Base-by-base conservation (phyloP, 2,113 vertebrate genomes). In the Anthoscopus minutus region DNA sequence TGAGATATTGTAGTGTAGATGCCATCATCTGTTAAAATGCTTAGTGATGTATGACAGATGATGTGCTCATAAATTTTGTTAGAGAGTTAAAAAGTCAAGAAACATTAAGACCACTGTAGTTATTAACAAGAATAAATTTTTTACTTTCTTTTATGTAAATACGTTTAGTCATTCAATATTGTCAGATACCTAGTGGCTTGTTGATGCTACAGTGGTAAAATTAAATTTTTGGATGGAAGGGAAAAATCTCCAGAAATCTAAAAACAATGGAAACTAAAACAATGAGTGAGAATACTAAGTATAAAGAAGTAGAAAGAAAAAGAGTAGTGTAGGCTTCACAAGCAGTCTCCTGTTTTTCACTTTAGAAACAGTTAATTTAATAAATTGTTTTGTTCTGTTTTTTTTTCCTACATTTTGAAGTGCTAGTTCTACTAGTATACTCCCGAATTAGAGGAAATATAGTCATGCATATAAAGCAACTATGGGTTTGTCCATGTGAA, bases 41-140 rank as follows among this genome's bases (percentile, higher is more conserved):
- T 92, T 87, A 94, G 79, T 50, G 37, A 88, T 78, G 38, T 6
- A 77, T 57, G 65, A 65, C 23, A 85, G n/a, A 64, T 64, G 11
- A 84, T 70, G 33, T 74, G 47, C 10, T 48, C 57, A 27, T 65
- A 66, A 94, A 93, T 67, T 65, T 86, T 64, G 60, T 67, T 72
- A 51, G 93, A 91, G 79, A 78, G 64, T 56, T 71, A 74, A 58
- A 77, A 96, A 91, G 54, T 92, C 79, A 93, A 90, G 37, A 91
- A 94, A 85, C 70, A 27, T 67, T 95, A 96, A 88, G 58, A 81
- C 31, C 12, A 27, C 28, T 86, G 89, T 86, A 94, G 94, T 94
- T 91, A 87, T 83, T 67, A 80, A 80, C 56, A 89, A 79, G 85
- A 83, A 50, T 51, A 61, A 90, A 73, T 53, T 25, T 62, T 84